Percentiles rank a stretch among this genome's conserved stretches.
These are phyloP conservation scores for Ferdinandea cuprea DNA, from an alignment of 2,888 invertebrate species.

Conservation along the genomic window DNA sequence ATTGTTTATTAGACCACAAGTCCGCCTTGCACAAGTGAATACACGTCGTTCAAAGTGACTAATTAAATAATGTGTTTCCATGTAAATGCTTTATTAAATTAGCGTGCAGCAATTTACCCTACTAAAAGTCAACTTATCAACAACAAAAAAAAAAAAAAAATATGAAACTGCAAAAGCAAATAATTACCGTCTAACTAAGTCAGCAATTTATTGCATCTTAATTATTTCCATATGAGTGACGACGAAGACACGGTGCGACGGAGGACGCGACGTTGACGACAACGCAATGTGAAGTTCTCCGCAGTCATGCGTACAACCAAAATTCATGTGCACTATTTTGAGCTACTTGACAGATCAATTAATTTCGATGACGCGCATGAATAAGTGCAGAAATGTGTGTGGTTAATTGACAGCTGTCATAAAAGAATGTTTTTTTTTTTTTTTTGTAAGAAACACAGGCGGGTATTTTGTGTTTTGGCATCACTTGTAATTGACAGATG, in stretches of 20 bases:
- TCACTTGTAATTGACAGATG: no score
- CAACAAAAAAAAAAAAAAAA: no score
- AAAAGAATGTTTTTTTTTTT: no score
- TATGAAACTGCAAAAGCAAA: conserved; percentile 22
- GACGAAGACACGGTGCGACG: conserved; percentile 16
- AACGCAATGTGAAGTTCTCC: conserved; percentile 23
- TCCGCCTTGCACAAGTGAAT: conserved; percentile 6
- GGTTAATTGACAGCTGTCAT: conserved; percentile 20
- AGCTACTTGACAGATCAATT: conserved; percentile 39
- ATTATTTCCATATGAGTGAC: conserved; percentile 47
- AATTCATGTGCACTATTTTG: neutral
- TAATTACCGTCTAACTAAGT: conserved; percentile 34
- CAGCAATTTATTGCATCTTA: conserved; percentile 35
- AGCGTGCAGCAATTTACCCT: neutral
- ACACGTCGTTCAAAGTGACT: conserved; percentile 1
- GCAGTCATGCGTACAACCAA: conserved; percentile 1
- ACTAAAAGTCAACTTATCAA: conserved; percentile 19
- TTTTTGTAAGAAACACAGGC: no score
- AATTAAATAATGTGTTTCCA: conserved; percentile 15
- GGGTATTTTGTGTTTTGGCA: neutral
- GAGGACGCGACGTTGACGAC: conserved; percentile 16
- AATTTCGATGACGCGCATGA: conserved; percentile 36
- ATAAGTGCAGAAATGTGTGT: neutral
- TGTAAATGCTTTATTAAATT: conserved; percentile 31
- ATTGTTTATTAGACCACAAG: conserved; percentile 48